Evolutionary conservation across 2,888 invertebrate genomes (phyloP).

Genomic region (Aphelenchoides bicaudatus): DNA sequence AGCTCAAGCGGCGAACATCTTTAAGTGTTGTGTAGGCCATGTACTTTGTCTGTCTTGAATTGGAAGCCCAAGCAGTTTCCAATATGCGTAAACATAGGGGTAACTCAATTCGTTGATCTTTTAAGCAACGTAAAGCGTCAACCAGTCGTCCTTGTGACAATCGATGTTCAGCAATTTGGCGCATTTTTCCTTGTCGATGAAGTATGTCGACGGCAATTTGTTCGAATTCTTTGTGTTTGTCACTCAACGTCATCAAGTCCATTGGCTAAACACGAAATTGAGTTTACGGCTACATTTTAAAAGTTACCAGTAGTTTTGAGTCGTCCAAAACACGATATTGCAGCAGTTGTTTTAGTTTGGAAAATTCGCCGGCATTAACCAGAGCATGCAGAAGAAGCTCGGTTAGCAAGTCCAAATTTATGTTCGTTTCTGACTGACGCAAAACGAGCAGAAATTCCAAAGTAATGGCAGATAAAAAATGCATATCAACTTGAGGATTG

Average conservation of each 20-base stretch:
- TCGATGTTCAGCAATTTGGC: constrained; percentile 19
- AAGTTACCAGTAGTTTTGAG: constrained; percentile 38
- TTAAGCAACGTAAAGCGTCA: constrained; percentile 12
- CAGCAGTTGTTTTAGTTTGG: constrained; percentile 38
- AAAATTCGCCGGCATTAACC: constrained; percentile 39
- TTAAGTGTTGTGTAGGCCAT: constrained; percentile 27
- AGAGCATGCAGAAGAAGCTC: constrained; percentile 32
- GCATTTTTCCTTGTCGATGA: constrained; percentile 9
- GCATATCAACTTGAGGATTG: constrained; percentile 30
- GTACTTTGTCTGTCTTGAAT: constrained; percentile 34
- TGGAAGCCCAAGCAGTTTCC: constrained; percentile 31
- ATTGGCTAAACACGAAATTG: constrained; percentile 13
- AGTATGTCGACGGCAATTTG: constrained; percentile 21
- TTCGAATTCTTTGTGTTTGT: constrained; percentile 9
- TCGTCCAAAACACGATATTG: constrained; percentile 43
- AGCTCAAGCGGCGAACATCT: constrained; percentile 2
- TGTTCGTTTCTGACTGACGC: constrained; percentile 6
- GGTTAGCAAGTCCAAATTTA: constrained; percentile 32
- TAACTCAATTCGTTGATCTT: constrained; percentile 22
- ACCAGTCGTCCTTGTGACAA: constrained; percentile 15
- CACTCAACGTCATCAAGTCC: constrained; percentile 12
- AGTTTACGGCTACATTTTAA: neutral
- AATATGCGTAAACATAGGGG: constrained; percentile 22
- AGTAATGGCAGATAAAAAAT: constrained; percentile 30
- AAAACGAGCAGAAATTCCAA: constrained; percentile 29